Evolutionary conservation across 2,113 vertebrate genomes (phyloP), one percentile per base, ranked within the genome.

Genomic region (Lophotis ruficrista): DNA sequence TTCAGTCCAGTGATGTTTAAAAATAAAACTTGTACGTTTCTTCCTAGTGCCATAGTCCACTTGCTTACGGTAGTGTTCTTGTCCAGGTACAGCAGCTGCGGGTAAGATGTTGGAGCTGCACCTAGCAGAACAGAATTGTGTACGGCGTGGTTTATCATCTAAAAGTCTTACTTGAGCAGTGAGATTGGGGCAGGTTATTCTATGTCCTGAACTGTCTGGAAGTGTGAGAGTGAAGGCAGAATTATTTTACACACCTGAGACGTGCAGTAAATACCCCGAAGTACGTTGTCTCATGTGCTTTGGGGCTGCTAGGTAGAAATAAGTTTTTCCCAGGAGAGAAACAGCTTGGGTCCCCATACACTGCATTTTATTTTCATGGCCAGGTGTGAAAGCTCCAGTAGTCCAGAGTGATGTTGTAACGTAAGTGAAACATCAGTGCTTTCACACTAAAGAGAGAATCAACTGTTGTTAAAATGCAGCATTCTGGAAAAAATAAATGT

Each of bases 1-100:
- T 94, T 90, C 47, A 71, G 77, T 96, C 90, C 96, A 85, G 71
- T 57, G 8, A 89, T 90, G 93, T 93, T 97, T 97, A 77, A 85
- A 95, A 97, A 96, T 95, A 94, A 96, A 97, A 93, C 77, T 80
- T 77, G 60, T 94, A 57, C 57, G 61, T 73, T 90, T 94, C 84
- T 95, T 94, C 89, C 80, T 77, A 87, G 81, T 8, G 0, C 60
- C 28, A 60, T 28, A 50, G 78, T 77, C 66, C 68, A 13, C 53
- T 88, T 91, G 51, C 72, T 86, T 92, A 30, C 17, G 5, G n/a
- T 62, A 23, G 31, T 81, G 91, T 95, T 80, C 65, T 71, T 68
- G 45, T 43, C 91, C 41, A 88, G 31, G 56, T 77, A 21, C 78
- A 38, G 77, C 28, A 38, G 64, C 51, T 22, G 37, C 76, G 92